Conservation (phyloP, 2,113 vertebrate species). For the Ptilorrhoa leucosticta region DNA sequence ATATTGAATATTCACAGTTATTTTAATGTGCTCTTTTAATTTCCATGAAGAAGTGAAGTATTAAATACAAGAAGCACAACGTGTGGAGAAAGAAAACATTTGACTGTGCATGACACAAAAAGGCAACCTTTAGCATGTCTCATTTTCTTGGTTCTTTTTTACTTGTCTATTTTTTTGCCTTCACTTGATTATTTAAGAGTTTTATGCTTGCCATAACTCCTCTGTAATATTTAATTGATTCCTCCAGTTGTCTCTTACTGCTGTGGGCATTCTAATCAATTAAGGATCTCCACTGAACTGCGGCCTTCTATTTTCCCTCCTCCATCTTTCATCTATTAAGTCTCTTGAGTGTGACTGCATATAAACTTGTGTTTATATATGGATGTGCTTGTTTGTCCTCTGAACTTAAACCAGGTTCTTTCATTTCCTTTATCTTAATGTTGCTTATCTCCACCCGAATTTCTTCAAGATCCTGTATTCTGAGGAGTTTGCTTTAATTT, state of each 20-base stretch:
- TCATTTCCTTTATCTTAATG: not conserved
- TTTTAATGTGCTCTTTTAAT: slow-evolving; percentile 1
- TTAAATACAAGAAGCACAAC: not conserved
- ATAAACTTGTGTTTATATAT: not conserved
- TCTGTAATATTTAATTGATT: slow-evolving; percentile 58
- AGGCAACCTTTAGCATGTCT: not conserved
- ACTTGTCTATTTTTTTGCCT: not conserved
- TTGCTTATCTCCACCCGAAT: slow-evolving; percentile 13
- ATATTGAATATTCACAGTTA: not conserved
- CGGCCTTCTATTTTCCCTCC: slow-evolving; percentile 37
- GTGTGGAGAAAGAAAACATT: not conserved
- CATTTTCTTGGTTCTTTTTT: not conserved
- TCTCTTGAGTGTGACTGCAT: not conserved
- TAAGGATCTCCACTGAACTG: slow-evolving; percentile 51
- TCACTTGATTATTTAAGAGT: not conserved
- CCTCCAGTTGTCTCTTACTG: slow-evolving; percentile 30
- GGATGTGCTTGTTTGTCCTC: slow-evolving; percentile 5
- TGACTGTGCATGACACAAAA: not conserved
- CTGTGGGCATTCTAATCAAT: slow-evolving; percentile 54
- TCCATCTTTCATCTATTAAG: slow-evolving; percentile 7
- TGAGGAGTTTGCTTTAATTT: slow-evolving; percentile 14
- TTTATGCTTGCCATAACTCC: slow-evolving; percentile 29
- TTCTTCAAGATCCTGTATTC: not conserved
- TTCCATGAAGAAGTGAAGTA: not conserved
- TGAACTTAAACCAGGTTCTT: not conserved